Percentiles rank a stretch among this genome's conserved stretches.
Conservation (phyloP, 2,888 invertebrate species). For the Pandemis corylana region DNA sequence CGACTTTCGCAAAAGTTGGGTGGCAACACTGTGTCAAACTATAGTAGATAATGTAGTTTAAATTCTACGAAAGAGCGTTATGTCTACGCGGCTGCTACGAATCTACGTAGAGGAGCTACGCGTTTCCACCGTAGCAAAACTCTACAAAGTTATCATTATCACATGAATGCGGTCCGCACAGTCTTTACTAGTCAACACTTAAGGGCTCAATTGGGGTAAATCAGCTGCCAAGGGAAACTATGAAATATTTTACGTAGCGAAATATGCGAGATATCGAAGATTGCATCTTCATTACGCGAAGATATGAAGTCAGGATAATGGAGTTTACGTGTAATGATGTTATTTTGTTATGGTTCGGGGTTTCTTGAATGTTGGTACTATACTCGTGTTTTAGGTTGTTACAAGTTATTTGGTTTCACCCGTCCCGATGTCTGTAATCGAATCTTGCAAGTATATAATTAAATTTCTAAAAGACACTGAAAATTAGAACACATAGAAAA, state of each 20-base stretch:
- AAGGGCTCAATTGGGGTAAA: not conserved
- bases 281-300: not conserved
- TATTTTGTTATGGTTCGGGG: not conserved
- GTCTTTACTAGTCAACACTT: not conserved
- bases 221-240: not conserved
- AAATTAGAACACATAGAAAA: no score
- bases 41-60: not conserved
- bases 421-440: no score
- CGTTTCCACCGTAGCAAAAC: not conserved
- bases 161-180: not conserved
- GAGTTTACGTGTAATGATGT: conserved; percentile 1
- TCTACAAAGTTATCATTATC: not conserved
- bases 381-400: no score
- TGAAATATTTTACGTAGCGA: not conserved
- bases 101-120: conserved; percentile 1
- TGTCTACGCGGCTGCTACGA: not conserved
- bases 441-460: no score
- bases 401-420: no score
- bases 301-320: not conserved
- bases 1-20: no score
- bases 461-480: no score
- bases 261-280: conserved; percentile 2
- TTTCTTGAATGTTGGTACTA: not conserved
- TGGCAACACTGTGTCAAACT: not conserved
- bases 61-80: not conserved